Evolutionary conservation across 2,888 invertebrate species (phyloP).

Genomic region (Schizaphis graminum): DNA sequence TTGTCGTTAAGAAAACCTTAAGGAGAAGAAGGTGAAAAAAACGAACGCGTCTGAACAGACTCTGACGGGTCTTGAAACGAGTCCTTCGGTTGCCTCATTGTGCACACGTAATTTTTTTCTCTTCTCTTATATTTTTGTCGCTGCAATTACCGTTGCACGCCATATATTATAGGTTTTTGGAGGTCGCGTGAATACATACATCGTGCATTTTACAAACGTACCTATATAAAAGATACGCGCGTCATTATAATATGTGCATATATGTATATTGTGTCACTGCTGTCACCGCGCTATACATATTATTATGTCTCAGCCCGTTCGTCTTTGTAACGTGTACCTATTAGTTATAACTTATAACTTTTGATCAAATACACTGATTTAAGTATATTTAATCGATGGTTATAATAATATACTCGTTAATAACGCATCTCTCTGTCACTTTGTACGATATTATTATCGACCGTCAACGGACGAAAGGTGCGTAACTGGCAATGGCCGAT

Average conservation of each 20-base stretch:
- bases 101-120: neutral
- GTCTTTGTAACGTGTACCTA: neutral
- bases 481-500: neutral
- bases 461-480: neutral
- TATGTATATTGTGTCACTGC: neutral
- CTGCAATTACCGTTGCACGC: neutral
- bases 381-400: too few species aligned
- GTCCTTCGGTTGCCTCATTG: conserved; percentile 1
- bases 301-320: neutral
- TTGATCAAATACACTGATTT: too few species aligned
- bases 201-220: neutral
- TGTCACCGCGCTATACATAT: neutral
- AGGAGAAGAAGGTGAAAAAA: neutral
- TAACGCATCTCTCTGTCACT: neutral
- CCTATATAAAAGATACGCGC: neutral
- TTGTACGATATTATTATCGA: neutral
- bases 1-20: neutral
- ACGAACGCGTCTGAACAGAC: neutral
- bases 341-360: neutral
- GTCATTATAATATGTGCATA: neutral
- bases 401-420: neutral
- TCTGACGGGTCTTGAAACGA: conserved; percentile 21
- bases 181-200: neutral
- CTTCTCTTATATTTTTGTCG: neutral
- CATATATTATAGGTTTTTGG: neutral